phyloP scores from a whole-genome alignment of 2,113 vertebrate species.

The Hepsetus odoe region DNA sequence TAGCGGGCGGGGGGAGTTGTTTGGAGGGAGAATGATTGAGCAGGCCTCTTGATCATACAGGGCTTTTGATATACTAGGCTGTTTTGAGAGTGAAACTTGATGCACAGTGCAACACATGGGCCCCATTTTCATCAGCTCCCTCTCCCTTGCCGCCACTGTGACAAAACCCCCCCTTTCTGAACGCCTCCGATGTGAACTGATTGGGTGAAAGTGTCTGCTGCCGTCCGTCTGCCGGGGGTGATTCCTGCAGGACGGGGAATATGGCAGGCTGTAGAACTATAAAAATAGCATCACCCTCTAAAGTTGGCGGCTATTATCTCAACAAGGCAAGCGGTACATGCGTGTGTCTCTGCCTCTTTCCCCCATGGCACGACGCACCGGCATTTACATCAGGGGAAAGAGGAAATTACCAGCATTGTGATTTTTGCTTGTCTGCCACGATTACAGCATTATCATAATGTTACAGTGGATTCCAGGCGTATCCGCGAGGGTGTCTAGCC shows the following conservation, averaged over 20 bases:
- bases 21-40: conserved; percentile 40
- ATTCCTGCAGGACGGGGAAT: conserved; percentile 63
- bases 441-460: conserved; percentile 72
- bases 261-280: conserved; percentile 58
- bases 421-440: conserved; percentile 61
- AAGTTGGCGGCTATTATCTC: conserved; percentile 72
- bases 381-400: conserved; percentile 69
- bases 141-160: conserved; percentile 34
- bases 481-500: conserved; percentile 12
- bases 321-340: conserved; percentile 51
- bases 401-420: conserved; percentile 67
- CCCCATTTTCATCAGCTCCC: conserved; percentile 20
- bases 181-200: conserved; percentile 45
- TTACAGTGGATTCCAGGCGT: conserved; percentile 32
- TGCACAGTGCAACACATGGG: conserved; percentile 33
- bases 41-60: conserved; percentile 44
- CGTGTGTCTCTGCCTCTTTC: conserved; percentile 57
- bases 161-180: conserved; percentile 38
- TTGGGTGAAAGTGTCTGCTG: conserved; percentile 42
- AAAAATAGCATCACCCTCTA: conserved; percentile 74
- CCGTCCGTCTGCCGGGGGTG: conserved; percentile 2
- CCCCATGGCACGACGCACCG: conserved; percentile 60
- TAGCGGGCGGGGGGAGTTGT: not conserved
- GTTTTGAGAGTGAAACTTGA: conserved; percentile 44
- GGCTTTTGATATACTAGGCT: conserved; percentile 41